phyloP scores from a whole-genome alignment of 2,113 vertebrate genomes.

The Dasypus novemcinctus region DNA sequence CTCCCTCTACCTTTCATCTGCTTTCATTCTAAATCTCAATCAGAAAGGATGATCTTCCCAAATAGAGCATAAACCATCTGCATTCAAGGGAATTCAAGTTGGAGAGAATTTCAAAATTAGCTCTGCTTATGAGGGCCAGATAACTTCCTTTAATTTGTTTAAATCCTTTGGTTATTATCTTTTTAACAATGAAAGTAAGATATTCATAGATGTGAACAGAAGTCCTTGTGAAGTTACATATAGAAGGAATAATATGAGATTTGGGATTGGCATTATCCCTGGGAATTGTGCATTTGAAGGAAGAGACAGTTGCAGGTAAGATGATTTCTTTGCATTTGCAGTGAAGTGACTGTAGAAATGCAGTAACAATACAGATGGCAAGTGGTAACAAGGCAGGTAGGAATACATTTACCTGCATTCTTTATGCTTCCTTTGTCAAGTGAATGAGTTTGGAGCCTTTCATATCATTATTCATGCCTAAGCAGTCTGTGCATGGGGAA shows the following conservation, averaged over 20 bases:
- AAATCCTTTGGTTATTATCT: neutral
- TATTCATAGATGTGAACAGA: neutral
- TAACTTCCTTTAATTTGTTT: neutral
- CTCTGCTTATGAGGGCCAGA: neutral
- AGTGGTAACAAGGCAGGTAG: slow-evolving; percentile 53
- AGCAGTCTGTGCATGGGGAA: slow-evolving; percentile 24
- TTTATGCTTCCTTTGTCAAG: slow-evolving; percentile 45
- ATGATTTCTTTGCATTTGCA: slow-evolving; percentile 30
- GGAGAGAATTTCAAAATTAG: neutral
- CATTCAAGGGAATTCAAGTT: neutral
- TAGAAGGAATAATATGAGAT: neutral
- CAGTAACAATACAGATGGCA: slow-evolving; percentile 49
- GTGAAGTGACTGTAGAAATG: slow-evolving; percentile 21
- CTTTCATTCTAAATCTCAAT: neutral
- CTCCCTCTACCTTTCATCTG: neutral
- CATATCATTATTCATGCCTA: slow-evolving; percentile 47
- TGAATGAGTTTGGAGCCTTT: slow-evolving; percentile 47
- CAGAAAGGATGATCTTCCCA: neutral
- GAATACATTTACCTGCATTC: slow-evolving; percentile 37
- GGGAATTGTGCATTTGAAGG: neutral
- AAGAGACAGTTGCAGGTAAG: slow-evolving; percentile 32
- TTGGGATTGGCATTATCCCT: neutral
- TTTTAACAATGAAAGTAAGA: neutral
- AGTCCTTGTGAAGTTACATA: neutral
- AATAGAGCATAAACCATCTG: neutral